Evolutionary conservation across 2,113 vertebrate genomes (phyloP), one percentile per base, ranked within the genome.

Genomic region (Hemiprocne comata): DNA sequence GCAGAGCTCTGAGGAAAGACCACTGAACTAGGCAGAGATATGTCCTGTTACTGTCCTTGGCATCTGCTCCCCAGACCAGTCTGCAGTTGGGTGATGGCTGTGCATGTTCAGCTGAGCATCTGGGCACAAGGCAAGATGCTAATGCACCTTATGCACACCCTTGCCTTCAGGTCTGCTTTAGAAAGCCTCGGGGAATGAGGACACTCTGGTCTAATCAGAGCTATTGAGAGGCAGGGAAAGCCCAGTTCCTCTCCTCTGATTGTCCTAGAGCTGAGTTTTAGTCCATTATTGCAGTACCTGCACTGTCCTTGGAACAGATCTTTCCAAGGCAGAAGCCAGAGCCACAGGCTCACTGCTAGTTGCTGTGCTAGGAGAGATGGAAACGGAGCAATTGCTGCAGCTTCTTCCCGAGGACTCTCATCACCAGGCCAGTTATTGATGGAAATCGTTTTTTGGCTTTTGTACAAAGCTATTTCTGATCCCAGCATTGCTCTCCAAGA

Each of bases 401-500:
- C 46, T 69, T 42, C 91, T 69, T 54, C 50, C 62, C 44, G 29
- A 85, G 85, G 16, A 33, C 13, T 12, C 54, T 73, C 55, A 23
- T 17, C n/a, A 12, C 20, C 2, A 1, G 46, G 67, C 67, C 44
- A 15, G 54, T 36, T n/a, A 78, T 19, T 2, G 3, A 42, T 3
- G 26, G 73, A 86, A 85, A 67, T 2, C 0, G 0, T 38, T 82
- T 46, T 10, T 72, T 10, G 44, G 71, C 50, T 53, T 4, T 6
- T 38, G 55, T 83, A 61, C 69, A 86, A 90, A 94, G 87, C 90
- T 58, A 5, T 48, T 85, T 95, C 94, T 94, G 92, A 92, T 91
- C 90, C 96, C 95, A 96, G 95, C 94, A 96, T 89, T 4, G 1
- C 82, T 69, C 89, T 92, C 87, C 84, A 69, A 93, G 50, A 82